Evolutionary conservation across 2,113 vertebrate species (phyloP).

Genomic region (rat (Rattus norvegicus)): DNA sequence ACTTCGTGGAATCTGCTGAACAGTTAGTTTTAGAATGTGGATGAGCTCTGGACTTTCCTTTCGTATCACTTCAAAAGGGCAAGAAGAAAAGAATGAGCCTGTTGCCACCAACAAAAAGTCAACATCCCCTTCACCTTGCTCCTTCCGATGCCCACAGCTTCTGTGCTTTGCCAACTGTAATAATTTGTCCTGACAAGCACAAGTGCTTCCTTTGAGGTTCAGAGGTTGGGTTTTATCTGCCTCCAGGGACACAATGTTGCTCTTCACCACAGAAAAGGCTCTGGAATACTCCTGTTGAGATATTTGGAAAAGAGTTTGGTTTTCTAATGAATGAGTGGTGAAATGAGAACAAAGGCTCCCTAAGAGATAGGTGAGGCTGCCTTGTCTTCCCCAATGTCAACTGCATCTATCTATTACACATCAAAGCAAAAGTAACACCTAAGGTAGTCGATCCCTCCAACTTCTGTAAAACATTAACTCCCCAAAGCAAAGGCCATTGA

Average conservation of each 20-base stretch:
- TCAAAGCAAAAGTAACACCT: slow-evolving; percentile 81
- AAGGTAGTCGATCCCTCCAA: slow-evolving; percentile 79
- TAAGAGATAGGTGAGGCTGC: slow-evolving; percentile 76
- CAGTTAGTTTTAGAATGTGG: slow-evolving; percentile 63
- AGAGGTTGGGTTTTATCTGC: slow-evolving; percentile 81
- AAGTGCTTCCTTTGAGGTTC: slow-evolving; percentile 78
- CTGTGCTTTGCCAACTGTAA: slow-evolving; percentile 64
- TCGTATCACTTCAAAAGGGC: slow-evolving; percentile 71
- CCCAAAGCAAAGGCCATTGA: slow-evolving; percentile 61
- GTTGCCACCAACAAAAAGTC: slow-evolving; percentile 74
- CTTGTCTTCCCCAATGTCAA: slow-evolving; percentile 58
- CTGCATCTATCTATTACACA: slow-evolving; percentile 68
- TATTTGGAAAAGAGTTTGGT: slow-evolving; percentile 77
- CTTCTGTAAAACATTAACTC: slow-evolving; percentile 84
- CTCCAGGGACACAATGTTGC: slow-evolving; percentile 71
- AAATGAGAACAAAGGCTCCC: slow-evolving; percentile 74
- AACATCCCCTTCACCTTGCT: slow-evolving; percentile 72
- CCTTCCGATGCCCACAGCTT: slow-evolving; percentile 69
- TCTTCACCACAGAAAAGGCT: slow-evolving; percentile 42
- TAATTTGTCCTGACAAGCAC: slow-evolving; percentile 68
- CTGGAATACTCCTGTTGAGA: slow-evolving; percentile 68
- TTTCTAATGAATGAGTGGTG: slow-evolving; percentile 86
- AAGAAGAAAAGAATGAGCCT: slow-evolving; percentile 71
- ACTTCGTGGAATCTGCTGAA: slow-evolving; percentile 58
- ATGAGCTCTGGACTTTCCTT: slow-evolving; percentile 54